Evolutionary conservation across 1,140 invertebrate genomes (phyloP), one percentile per base, ranked within the genome.

Genomic region (Adelges cooleyi): DNA sequence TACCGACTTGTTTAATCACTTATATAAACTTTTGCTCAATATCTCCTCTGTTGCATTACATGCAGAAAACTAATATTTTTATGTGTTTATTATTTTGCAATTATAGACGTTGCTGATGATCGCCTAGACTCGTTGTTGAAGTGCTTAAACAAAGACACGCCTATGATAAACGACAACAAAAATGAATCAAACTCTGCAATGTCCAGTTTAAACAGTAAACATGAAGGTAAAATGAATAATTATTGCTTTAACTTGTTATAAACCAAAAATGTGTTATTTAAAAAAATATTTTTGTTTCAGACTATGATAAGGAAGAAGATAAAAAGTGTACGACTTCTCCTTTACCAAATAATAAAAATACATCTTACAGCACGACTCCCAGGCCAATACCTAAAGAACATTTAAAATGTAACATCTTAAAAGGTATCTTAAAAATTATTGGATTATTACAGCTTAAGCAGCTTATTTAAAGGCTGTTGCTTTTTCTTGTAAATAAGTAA

Each of bases 401-500:
- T 71, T 81, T 95, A 49, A 95, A 95, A 77, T 95, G 91, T 76
- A 96, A 95, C 78, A 95, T 95, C 73, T 76, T 94, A 33, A 95
- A 95, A 81, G 90, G 87, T 78, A 80, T 79, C 27, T 17, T 46
- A 51, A 20, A 6, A 8, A 22, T 15, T 22, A 51, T 15, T 22
- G 5, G 20, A 9, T 20, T 13, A 49, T 49, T 9, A 49, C 38
- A 40, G n/a, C n/a, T n/a, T n/a, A n/a, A n/a, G n/a, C n/a, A n/a
- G n/a, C n/a, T n/a, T n/a, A n/a, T n/a, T n/a, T n/a, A n/a, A n/a
- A n/a, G n/a, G n/a, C n/a, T n/a, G n/a, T n/a, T n/a, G n/a, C n/a
- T n/a, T n/a, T n/a, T n/a, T n/a, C n/a, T n/a, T n/a, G n/a, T n/a
- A n/a, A n/a, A n/a, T n/a, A n/a, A n/a, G n/a, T n/a, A n/a, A n/a